A percentile compares a stretch with the other conserved stretches of the same genome.
phyloP scores from a whole-genome alignment of 2,113 vertebrate genomes.

The Gobio gobio region DNA sequence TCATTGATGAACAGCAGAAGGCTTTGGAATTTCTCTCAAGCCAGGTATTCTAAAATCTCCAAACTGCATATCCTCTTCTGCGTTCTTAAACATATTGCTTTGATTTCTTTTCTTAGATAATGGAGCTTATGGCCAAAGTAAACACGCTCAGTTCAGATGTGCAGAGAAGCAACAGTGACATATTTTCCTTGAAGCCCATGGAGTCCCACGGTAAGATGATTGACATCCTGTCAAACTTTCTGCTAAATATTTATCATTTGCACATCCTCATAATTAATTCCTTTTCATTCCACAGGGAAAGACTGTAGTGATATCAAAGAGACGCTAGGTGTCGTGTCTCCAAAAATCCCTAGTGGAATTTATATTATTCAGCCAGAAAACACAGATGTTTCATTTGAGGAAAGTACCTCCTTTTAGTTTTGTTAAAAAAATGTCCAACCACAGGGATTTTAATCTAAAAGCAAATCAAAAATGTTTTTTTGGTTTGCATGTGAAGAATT shows the following conservation, averaged over 20 bases:
- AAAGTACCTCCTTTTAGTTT: slow-evolving; percentile 62
- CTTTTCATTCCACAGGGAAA: slow-evolving; percentile 74
- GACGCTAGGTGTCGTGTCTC: slow-evolving; percentile 80
- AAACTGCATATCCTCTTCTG: neutral
- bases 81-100: neutral
- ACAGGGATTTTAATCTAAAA: neutral
- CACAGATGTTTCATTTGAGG: slow-evolving; percentile 89
- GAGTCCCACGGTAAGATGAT: slow-evolving; percentile 84
- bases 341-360: slow-evolving; percentile 92
- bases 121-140: slow-evolving; percentile 84
- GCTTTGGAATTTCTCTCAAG: slow-evolving; percentile 86
- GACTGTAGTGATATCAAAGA: slow-evolving; percentile 92
- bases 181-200: slow-evolving; percentile 82
- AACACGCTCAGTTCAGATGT: slow-evolving; percentile 84
- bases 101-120: slow-evolving; percentile 75
- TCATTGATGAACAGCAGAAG: slow-evolving; percentile 89
- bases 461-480: neutral
- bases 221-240: neutral
- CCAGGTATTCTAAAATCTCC: slow-evolving; percentile 74
- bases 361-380: slow-evolving; percentile 90
- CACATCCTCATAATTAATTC: neutral
- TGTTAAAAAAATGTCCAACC: slow-evolving; percentile 17
- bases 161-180: slow-evolving; percentile 84
- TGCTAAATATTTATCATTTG: neutral
- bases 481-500: neutral